Percentiles rank a stretch among this genome's conserved stretches.
These are phyloP conservation scores for Thamnophis sirtalis DNA, from an alignment of 2,113 vertebrate genomes.

Conservation along the genomic window DNA sequence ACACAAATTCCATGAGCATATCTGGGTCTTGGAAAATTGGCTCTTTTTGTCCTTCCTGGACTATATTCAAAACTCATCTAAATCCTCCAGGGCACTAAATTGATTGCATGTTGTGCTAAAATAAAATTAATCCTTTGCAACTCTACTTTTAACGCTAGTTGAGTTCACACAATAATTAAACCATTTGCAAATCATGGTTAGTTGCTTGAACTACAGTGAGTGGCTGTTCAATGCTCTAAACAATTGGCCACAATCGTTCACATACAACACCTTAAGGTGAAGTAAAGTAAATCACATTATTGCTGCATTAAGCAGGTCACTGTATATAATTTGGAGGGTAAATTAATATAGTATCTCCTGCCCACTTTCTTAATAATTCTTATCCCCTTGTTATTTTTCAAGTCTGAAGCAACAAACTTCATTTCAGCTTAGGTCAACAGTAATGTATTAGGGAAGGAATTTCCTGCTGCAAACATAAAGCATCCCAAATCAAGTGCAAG, in stretches of 20 bases:
- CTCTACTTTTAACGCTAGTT: neutral
- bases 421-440: neutral
- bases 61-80: neutral
- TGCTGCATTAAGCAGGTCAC: neutral
- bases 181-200: neutral
- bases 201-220: neutral
- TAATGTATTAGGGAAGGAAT: neutral
- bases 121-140: neutral
- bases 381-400: neutral
- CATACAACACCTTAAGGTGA: neutral
- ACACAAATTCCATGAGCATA: neutral
- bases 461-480: neutral
- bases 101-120: neutral
- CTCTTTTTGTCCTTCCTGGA: neutral
- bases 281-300: neutral
- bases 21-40: neutral
- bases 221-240: neutral
- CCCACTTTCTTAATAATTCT: neutral
- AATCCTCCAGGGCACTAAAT: neutral
- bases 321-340: too few relatives aligned
- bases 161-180: neutral
- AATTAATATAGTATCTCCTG: neutral
- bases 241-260: neutral
- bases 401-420: neutral
- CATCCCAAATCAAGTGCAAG: neutral